Base-by-base conservation (phyloP, 2,797 vertebrate genomes). In the Enteromius unitaeniatus region DNA sequence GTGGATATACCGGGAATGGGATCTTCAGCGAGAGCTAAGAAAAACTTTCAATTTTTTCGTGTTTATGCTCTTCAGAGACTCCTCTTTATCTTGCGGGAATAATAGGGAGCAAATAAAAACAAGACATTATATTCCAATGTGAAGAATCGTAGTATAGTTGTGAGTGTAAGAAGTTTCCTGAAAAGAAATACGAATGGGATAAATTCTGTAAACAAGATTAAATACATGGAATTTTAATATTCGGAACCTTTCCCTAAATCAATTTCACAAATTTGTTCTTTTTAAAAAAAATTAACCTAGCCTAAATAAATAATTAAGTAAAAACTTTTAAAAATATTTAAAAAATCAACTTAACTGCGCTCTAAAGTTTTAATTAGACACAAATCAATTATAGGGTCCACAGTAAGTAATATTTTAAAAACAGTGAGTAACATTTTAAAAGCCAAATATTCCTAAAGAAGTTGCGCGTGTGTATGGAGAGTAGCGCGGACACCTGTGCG, bases 81-180 rank as follows among this genome's bases (percentile, higher is more conserved):
- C 65, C 94, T 95, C 64, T 96, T 96, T 88, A 95, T 94, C 85
- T 88, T 96, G 73, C 93, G 92, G 90, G 95, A 95, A 95, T 96
- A 96, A 92, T 81, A 90, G 87, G 88, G 78, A 82, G 84, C 83
- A 84, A 73, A 65, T 47, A 77, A 81, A 53, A 67, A 84, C 40
- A 81, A 14, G n/a, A 78, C 49, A 76, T 64, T 84, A 14, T 64
- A 47, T n/a, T 83, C 82, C 34, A 60, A 84, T 84, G 87, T 84
- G 51, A 83, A 78, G 53, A 78, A 49, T 75, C 21, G 42, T 72
- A 84, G 81, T 64, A 23, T 31, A 80, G 64, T 26, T 49, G 83
- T 75, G 74, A 64, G 49, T 51, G 70, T 67, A 87, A 74, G 86
- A 82, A 79, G 83, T 77, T 69, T 51, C 45, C 60, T 83, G 72